A percentile compares a stretch with the other conserved stretches of the same genome.
phyloP scores from a whole-genome alignment of 2,113 vertebrate species.

The Dendrocopos noguchii region DNA sequence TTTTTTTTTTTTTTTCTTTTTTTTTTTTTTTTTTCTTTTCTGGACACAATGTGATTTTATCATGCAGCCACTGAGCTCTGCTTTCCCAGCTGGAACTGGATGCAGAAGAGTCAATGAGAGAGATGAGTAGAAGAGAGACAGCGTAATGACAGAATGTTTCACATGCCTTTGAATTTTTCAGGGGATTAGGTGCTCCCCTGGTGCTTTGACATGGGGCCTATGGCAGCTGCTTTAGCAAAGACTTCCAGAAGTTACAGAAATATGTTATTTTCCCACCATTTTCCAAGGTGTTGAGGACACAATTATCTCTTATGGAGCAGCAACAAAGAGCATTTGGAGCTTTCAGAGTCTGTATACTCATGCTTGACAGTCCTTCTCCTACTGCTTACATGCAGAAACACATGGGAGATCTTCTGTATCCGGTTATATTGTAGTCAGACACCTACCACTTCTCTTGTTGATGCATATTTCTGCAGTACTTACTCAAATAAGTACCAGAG shows the following conservation, averaged over 20 bases:
- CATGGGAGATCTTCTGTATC: neutral
- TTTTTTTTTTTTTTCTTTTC: neutral
- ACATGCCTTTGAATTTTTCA: slow-evolving; percentile 61
- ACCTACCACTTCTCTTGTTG: neutral
- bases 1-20: neutral
- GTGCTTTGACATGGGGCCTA: slow-evolving; percentile 33
- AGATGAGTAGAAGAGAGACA: slow-evolving; percentile 53
- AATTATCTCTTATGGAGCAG: neutral
- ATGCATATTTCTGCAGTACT: neutral
- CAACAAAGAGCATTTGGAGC: neutral
- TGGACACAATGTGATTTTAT: slow-evolving; percentile 23
- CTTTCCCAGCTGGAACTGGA: slow-evolving; percentile 42
- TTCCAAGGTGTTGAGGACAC: slow-evolving; percentile 59
- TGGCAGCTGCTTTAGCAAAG: slow-evolving; percentile 57
- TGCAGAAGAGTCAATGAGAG: slow-evolving; percentile 34
- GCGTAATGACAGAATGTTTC: slow-evolving; percentile 61
- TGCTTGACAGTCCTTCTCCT: neutral
- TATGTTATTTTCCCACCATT: slow-evolving; percentile 33
- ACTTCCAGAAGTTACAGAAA: slow-evolving; percentile 37
- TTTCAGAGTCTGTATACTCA: neutral
- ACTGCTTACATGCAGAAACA: neutral
- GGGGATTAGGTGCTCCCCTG: slow-evolving; percentile 42
- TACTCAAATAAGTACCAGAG: neutral
- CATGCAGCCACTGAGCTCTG: neutral
- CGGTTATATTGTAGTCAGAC: neutral